Evolutionary conservation across 2,797 vertebrate species (phyloP), one percentile per base, ranked within the genome.

Genomic region (Lepus oiostolus): DNA sequence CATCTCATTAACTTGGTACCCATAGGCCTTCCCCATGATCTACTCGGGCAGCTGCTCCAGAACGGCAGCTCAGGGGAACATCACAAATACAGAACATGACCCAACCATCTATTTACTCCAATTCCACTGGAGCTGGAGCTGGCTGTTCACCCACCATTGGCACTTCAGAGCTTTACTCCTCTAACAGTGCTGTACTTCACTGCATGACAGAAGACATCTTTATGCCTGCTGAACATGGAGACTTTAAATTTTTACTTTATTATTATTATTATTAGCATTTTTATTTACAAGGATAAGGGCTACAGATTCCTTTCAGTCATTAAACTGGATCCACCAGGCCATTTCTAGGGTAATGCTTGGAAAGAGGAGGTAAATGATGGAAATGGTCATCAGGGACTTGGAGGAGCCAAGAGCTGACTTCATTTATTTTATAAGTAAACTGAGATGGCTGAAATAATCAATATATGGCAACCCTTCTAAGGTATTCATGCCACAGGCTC

Each of bases 351-450:
- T 92, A 95, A 62, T 42, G 71, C 47, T 82, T 94, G 65, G 52
- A 82, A 95, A 85, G 65, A 87, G 88, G 62, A 50, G 22, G 30
- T 62, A 70, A 93, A 74, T 62, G 90, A 70, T 24, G 42, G 58
- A 91, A 89, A 35, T 52, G 16, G 19, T 32, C 77, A n/a, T n/a
- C 35, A 47, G 85, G 85, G 85, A 83, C 38, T 75, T 21, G 19
- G 7, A 80, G 47, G 17, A n/a, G 79, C 88, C 88, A 91, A 84
- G 7, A 11, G 50, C 75, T 96, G 94, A 96, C 80, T 85, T 94
- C 85, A 94, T 85, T 88, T 91, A 88, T 94, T 96, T 96, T 76
- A n/a, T 42, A 92, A 96, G 94, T 80, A 80, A 96, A 91, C 28
- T 9, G 85, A 92, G 88, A 95, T 13, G n/a, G 90, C 62, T 77